Conservation (phyloP, 2,113 vertebrate genomes). For the Lagopus muta region DNA sequence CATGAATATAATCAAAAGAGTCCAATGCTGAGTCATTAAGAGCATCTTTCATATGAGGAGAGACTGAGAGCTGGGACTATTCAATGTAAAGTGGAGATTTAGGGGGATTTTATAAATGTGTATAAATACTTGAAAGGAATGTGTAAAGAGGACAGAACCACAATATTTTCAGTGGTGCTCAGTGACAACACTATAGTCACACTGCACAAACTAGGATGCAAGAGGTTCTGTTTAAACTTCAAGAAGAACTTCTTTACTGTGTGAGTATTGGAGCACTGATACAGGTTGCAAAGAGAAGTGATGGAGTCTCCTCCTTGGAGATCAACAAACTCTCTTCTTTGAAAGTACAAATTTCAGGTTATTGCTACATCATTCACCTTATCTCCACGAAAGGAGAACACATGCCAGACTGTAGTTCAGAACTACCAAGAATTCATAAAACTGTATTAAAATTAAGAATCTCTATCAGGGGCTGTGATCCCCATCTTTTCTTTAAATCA, state of each 20-base stretch:
- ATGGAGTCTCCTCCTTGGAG: background rate
- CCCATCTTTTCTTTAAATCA: background rate
- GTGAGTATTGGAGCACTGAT: background rate
- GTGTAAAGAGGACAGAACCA: background rate
- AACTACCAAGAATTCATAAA: background rate
- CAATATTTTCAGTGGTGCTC: background rate
- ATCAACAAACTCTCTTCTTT: background rate
- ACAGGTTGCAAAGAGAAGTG: background rate
- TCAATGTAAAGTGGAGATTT: background rate
- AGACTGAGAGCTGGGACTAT: background rate
- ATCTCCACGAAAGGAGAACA: conserved; percentile 16
- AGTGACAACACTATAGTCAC: background rate
- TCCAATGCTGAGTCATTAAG: background rate
- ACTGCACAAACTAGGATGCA: background rate
- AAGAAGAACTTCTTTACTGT: background rate
- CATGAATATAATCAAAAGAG: background rate
- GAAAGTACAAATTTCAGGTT: conserved; percentile 7
- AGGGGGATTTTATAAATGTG: background rate
- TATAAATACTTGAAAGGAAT: background rate
- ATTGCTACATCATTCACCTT: background rate
- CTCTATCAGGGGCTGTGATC: background rate
- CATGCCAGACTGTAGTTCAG: background rate
- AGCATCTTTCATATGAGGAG: background rate
- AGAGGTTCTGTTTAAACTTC: background rate
- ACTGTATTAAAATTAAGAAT: background rate